phyloP scores from a whole-genome alignment of 2,888 invertebrate species.

The Leptopilina myrica region DNA sequence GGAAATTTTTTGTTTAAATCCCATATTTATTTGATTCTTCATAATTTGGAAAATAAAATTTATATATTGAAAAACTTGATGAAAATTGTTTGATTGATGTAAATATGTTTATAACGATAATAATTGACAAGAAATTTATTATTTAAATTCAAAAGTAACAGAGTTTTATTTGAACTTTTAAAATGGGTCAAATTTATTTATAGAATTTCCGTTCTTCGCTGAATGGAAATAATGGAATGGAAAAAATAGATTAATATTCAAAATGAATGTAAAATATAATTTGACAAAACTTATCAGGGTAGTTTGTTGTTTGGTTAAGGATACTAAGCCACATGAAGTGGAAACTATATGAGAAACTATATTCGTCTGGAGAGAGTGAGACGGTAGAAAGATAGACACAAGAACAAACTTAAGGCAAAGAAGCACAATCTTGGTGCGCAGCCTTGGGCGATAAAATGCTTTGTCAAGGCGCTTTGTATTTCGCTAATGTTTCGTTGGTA shows the following conservation, averaged over 20 bases:
- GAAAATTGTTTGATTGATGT: too few species aligned
- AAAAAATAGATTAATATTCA: not conserved
- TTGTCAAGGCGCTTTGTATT: constrained; percentile 24
- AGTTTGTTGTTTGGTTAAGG: constrained; percentile 11
- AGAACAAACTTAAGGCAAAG: constrained; percentile 22
- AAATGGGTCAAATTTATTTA: too few species aligned
- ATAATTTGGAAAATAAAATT: too few species aligned
- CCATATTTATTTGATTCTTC: too few species aligned
- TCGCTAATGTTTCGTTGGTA: constrained; percentile 8
- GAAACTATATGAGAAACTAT: constrained; percentile 26
- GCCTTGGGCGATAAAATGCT: constrained; percentile 23
- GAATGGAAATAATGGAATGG: too few species aligned
- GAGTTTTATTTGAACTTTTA: too few species aligned
- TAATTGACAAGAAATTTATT: too few species aligned
- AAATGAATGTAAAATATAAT: constrained; percentile 8
- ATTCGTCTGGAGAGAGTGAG: not conserved
- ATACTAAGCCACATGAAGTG: constrained; percentile 12
- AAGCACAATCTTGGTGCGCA: constrained; percentile 9
- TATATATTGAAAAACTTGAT: too few species aligned
- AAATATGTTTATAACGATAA: too few species aligned
- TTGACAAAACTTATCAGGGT: not conserved
- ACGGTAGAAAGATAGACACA: constrained; percentile 15
- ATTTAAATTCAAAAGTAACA: too few species aligned
- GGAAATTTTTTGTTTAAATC: too few species aligned
- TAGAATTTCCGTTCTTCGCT: too few species aligned